Evolutionary conservation across 2,797 vertebrate species (phyloP).

Genomic region (Heterohyrax brucei): DNA sequence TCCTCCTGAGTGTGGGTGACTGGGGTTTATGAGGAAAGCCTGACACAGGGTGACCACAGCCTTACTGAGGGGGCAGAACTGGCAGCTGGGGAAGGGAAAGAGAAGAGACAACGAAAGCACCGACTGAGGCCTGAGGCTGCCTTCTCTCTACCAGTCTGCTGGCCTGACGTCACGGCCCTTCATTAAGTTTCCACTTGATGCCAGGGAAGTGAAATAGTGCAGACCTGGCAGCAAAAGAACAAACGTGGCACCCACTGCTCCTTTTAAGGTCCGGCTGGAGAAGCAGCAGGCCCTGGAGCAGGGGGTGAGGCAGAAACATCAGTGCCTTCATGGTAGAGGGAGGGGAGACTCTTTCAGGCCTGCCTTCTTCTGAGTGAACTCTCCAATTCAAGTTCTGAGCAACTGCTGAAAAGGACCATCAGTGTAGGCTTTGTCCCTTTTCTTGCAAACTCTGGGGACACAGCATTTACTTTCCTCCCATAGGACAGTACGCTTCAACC

Average conservation of each 20-base stretch:
- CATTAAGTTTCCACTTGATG: slow-evolving; percentile 81
- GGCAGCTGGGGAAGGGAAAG: neutral
- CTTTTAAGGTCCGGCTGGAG: slow-evolving; percentile 85
- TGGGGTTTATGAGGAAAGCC: neutral
- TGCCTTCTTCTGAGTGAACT: slow-evolving; percentile 66
- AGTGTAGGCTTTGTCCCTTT: slow-evolving; percentile 29
- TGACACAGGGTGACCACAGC: neutral
- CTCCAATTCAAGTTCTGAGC: slow-evolving; percentile 57
- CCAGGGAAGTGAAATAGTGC: slow-evolving; percentile 80
- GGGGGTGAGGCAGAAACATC: slow-evolving; percentile 62
- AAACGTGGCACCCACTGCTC: slow-evolving; percentile 82
- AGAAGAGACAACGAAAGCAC: neutral
- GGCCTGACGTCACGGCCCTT: slow-evolving; percentile 71
- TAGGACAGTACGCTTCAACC: slow-evolving; percentile 34
- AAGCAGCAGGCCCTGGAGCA: slow-evolving; percentile 68
- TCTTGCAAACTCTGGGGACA: slow-evolving; percentile 51
- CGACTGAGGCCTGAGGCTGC: slow-evolving; percentile 47
- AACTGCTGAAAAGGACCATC: slow-evolving; percentile 68
- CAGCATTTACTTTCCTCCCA: neutral
- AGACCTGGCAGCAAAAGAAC: slow-evolving; percentile 83
- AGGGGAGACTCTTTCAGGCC: neutral
- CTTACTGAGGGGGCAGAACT: neutral
- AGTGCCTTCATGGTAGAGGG: slow-evolving; percentile 63
- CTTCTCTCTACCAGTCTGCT: slow-evolving; percentile 75
- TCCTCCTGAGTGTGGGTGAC: neutral